Percentiles rank a stretch among this genome's conserved stretches.
Conservation (phyloP, 2,113 vertebrate genomes). For the Sceloporus tristichus region DNA sequence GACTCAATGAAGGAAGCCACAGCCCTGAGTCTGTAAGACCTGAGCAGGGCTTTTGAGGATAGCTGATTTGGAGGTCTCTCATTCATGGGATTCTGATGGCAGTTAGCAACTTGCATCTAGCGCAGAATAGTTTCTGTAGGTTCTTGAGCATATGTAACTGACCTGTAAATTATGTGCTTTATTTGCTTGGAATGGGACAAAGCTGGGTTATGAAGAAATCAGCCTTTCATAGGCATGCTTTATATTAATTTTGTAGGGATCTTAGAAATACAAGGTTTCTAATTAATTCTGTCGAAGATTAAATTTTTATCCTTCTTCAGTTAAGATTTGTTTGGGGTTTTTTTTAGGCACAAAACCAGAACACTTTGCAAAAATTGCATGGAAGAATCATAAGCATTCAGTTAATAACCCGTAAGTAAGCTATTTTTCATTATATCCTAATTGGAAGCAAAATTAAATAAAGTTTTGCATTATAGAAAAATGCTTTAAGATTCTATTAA, state of each 20-base stretch:
- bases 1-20: too few relatives aligned
- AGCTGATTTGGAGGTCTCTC: too few relatives aligned
- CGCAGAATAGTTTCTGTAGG: not conserved
- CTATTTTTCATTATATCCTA: not conserved
- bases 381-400: conserved; percentile 99
- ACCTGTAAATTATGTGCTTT: not conserved
- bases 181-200: not conserved
- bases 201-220: not conserved
- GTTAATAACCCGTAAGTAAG: conserved; percentile 93
- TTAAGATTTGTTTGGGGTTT: not conserved
- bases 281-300: not conserved
- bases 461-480: not conserved
- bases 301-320: conserved; percentile 24
- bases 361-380: conserved; percentile 97
- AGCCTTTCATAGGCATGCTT: not conserved
- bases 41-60: too few relatives aligned
- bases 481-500: not conserved
- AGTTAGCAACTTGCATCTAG: too few relatives aligned
- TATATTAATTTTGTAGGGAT: not conserved
- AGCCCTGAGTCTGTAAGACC: too few relatives aligned
- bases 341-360: conserved; percentile 89
- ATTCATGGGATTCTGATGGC: too few relatives aligned
- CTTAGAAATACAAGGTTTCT: not conserved
- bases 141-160: not conserved
- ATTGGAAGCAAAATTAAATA: not conserved